Conservation (phyloP, 2,888 invertebrate genomes). For the Leptinotarsa juncta region DNA sequence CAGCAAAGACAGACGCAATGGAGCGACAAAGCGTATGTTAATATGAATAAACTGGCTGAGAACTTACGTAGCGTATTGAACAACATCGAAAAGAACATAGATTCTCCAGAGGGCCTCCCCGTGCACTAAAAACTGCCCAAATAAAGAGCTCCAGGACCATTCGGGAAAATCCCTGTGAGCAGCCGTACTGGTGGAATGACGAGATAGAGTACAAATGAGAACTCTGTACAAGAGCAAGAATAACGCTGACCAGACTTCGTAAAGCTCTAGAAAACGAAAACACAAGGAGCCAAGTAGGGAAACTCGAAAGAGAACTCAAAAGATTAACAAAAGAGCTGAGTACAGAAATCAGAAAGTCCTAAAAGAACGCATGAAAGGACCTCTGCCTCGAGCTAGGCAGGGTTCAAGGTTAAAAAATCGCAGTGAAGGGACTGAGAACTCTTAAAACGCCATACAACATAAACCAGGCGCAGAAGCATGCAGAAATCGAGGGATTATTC, state of each 20-base stretch:
- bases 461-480: not conserved
- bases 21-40: not conserved
- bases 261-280: not conserved
- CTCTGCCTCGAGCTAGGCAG: not conserved
- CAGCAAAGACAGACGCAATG: not conserved
- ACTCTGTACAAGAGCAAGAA: constrained; percentile 8
- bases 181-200: constrained; percentile 19
- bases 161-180: not conserved
- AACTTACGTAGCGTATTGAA: not conserved
- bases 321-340: not conserved
- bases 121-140: not conserved
- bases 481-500: not conserved
- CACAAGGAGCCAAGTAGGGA: not conserved
- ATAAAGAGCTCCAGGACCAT: not conserved
- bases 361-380: not conserved
- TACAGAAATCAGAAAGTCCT: not conserved
- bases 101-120: not conserved
- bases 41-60: not conserved
- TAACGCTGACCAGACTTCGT: not conserved
- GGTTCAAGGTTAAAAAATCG: not conserved
- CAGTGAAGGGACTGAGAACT: not conserved
- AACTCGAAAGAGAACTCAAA: not conserved
- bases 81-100: not conserved
- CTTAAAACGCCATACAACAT: not conserved
- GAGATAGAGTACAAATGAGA: not conserved